These are phyloP conservation scores for Arbacia lixula DNA, from an alignment of 53 echinoderm and acorn worm genomes.

Conservation along the genomic window DNA sequence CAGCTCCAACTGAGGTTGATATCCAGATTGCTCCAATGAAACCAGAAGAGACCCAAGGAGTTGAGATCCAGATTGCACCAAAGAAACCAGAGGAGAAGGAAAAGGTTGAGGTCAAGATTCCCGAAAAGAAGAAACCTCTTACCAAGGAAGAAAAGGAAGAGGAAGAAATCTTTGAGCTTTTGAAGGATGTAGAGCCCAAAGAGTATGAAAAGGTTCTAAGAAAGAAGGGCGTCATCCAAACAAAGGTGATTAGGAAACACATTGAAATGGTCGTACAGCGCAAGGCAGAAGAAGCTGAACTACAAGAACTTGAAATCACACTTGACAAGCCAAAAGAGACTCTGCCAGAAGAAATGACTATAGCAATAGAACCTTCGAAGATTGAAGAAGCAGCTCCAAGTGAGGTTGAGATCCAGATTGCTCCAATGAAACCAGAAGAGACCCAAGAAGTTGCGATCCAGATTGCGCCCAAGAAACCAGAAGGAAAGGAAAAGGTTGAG, in stretches of 20 bases:
- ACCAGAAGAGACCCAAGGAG: not conserved
- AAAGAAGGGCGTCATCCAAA: constrained; percentile 14
- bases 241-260: constrained; percentile 5
- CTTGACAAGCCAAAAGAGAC: not conserved
- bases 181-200: constrained; percentile 3
- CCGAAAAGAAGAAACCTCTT: constrained; percentile 17
- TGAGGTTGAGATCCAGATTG: constrained; percentile 16
- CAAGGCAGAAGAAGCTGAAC: not conserved
- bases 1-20: not conserved
- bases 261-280: constrained; percentile 9
- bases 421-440: constrained; percentile 10
- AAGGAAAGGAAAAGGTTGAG: not conserved
- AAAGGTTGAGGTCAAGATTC: not conserved
- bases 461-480: not conserved
- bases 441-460: not conserved
- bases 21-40: not conserved
- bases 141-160: constrained; percentile 23
- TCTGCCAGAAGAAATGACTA: not conserved
- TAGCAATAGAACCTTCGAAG: not conserved
- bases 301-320: not conserved
- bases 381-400: constrained; percentile 1
- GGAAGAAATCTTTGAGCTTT: constrained; percentile 5
- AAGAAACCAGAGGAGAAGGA: not conserved
- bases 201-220: constrained; percentile 6
- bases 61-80: not conserved